Conservation (phyloP, 2,113 vertebrate species). For the Lagopus leucura region DNA sequence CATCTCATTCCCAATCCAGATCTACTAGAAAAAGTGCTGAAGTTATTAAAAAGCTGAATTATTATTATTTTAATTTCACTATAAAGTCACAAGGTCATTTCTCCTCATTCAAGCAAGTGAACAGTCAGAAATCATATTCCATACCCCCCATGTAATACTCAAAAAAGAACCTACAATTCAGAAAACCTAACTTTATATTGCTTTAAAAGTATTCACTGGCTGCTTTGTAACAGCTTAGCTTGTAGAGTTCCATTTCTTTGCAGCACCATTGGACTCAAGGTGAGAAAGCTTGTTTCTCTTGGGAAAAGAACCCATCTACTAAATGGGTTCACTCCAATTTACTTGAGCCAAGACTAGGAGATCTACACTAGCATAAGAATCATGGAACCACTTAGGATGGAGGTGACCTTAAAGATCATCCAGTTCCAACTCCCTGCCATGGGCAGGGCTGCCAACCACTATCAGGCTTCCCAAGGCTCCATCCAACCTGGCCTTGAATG, state of each 20-base stretch:
- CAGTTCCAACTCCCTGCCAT: too few relatives aligned
- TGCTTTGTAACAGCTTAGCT: neutral
- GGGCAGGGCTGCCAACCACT: too few relatives aligned
- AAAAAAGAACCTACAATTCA: neutral
- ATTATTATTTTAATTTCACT: neutral
- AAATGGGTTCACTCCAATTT: neutral
- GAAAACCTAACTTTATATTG: neutral
- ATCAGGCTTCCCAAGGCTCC: too few relatives aligned
- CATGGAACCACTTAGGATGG: too few relatives aligned
- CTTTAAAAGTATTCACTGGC: neutral
- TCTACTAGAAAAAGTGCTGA: neutral
- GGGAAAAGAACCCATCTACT: neutral
- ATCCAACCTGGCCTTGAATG: too few relatives aligned
- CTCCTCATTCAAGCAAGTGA: neutral
- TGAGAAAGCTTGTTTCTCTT: neutral
- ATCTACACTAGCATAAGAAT: neutral
- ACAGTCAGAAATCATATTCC: neutral
- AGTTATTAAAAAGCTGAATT: neutral
- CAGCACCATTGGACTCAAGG: neutral
- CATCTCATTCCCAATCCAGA: fast-evolving
- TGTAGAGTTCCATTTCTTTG: neutral
- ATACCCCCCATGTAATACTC: neutral
- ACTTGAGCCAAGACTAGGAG: neutral
- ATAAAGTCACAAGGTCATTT: neutral
- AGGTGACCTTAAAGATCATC: too few relatives aligned